Evolutionary conservation across 2,888 invertebrate genomes (phyloP).

Genomic region (Heliconius ethilla): DNA sequence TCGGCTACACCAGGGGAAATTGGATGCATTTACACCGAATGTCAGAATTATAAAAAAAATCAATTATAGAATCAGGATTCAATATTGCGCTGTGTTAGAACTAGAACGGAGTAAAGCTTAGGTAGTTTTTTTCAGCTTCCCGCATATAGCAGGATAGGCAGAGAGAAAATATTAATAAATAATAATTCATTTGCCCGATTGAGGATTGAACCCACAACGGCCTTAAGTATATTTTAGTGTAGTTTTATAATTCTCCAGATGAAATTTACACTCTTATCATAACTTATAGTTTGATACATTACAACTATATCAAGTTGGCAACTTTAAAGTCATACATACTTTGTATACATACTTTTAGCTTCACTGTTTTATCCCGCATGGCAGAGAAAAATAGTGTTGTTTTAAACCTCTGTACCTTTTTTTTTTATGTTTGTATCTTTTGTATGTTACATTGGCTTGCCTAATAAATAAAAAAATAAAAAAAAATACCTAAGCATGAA

Average conservation of each 20-base stretch:
- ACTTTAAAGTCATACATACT: background rate
- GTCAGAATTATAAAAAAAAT: background rate
- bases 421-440: too few species aligned
- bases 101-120: background rate
- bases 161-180: too few species aligned
- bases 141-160: too few species aligned
- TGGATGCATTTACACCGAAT: constrained; percentile 67
- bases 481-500: background rate
- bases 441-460: too few species aligned
- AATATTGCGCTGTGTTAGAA: background rate
- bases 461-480: too few species aligned
- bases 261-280: background rate
- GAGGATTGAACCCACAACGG: too few species aligned
- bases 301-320: background rate
- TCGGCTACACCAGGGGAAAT: constrained; percentile 53
- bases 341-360: too few species aligned
- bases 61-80: background rate
- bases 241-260: background rate
- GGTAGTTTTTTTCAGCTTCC: background rate
- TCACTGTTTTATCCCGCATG: too few species aligned
- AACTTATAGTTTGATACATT: background rate
- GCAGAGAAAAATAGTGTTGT: too few species aligned
- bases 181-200: too few species aligned
- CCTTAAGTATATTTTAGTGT: too few species aligned
- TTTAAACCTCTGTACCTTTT: too few species aligned